Percentiles rank a stretch among this genome's conserved stretches.
Evolutionary conservation across 2,888 invertebrate species (phyloP).

Genomic region (Nowickia ferox): DNA sequence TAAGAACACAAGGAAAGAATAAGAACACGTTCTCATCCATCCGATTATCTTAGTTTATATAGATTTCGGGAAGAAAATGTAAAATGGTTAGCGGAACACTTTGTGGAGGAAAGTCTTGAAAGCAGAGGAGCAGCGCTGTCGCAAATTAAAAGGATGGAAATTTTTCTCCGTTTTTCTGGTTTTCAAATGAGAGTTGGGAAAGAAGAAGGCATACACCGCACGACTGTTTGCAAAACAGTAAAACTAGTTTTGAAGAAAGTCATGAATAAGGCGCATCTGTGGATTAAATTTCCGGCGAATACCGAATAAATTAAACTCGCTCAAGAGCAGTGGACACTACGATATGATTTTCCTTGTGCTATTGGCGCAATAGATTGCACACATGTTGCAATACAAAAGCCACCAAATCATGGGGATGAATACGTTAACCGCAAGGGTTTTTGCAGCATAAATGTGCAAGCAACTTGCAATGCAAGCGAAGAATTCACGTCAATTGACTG

Average conservation of each 20-base stretch:
- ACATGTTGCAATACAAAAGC: conserved; percentile 35
- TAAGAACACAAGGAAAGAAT: too few species aligned
- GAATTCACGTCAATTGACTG: not conserved
- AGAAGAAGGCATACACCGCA: conserved; percentile 25
- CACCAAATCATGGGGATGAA: conserved; percentile 40
- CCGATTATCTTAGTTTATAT: conserved; percentile 29
- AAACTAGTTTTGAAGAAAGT: conserved; percentile 34
- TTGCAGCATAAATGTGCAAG: conserved; percentile 44
- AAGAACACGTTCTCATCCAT: conserved; percentile 25
- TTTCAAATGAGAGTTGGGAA: conserved; percentile 39
- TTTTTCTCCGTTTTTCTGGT: conserved; percentile 33
- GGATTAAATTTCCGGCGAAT: conserved; percentile 33
- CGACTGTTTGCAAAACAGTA: conserved; percentile 37
- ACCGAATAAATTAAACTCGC: conserved; percentile 21
- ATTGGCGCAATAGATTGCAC: conserved; percentile 31
- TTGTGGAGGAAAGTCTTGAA: conserved; percentile 41
- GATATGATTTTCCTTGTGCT: conserved; percentile 33
- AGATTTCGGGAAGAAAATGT: conserved; percentile 38
- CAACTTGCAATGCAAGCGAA: conserved; percentile 33
- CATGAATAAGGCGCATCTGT: conserved; percentile 38
- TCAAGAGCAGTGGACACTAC: conserved; percentile 25
- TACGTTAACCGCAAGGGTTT: conserved; percentile 48
- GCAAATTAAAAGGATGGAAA: conserved; percentile 39
- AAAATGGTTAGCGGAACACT: conserved; percentile 40
- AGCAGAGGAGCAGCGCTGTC: conserved; percentile 15